Conservation (phyloP, 1,140 invertebrate genomes). For the Himalopsyche phryganea region DNA sequence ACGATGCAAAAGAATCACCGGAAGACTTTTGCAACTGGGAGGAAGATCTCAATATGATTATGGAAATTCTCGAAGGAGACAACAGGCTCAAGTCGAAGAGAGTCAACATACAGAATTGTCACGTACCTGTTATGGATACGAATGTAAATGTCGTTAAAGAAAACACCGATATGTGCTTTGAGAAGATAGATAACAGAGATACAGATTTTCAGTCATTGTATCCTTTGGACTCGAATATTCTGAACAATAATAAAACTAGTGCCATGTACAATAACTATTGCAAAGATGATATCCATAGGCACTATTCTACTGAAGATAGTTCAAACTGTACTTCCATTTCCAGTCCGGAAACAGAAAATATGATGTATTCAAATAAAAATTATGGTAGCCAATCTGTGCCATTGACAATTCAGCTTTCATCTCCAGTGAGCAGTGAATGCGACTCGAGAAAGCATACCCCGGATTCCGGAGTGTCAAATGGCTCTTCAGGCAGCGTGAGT, state of each 20-base stretch:
- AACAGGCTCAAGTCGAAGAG: background rate
- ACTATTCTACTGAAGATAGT: background rate
- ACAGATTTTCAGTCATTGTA: background rate
- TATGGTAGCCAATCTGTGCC: background rate
- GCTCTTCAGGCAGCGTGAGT: background rate
- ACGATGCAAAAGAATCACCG: background rate
- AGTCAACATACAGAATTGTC: background rate
- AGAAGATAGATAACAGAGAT: background rate
- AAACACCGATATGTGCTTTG: background rate
- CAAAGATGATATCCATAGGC: no score
- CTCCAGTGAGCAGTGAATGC: background rate
- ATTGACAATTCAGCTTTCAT: conserved; percentile 4
- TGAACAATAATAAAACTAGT: background rate
- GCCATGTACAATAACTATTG: no score
- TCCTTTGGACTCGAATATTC: background rate
- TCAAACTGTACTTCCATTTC: background rate
- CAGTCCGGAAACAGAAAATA: background rate
- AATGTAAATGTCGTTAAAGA: background rate
- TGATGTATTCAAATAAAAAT: background rate
- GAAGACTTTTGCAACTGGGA: conserved; percentile 1
- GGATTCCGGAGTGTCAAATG: conserved; percentile 1
- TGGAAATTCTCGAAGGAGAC: conserved; percentile 7
- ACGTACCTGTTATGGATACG: background rate
- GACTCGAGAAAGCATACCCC: background rate
- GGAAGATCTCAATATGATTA: conserved; percentile 12